Evolutionary conservation across 1,140 invertebrate species (phyloP).

Genomic region (Idris sp.): DNA sequence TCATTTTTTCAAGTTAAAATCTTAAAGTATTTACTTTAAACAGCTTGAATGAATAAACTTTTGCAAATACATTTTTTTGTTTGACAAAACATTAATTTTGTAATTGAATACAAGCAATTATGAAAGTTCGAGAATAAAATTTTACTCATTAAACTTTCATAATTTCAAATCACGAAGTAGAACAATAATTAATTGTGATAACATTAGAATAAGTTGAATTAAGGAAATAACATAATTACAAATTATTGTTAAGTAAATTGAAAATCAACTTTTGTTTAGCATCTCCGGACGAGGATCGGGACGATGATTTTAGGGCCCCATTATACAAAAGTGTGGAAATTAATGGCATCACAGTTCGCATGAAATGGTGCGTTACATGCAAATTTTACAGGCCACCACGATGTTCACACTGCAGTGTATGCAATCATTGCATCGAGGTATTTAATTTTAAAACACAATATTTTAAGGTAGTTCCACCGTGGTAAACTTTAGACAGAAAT

Average conservation of each 20-base stretch:
- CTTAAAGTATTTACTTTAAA: too few relatives aligned
- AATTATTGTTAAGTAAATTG: too few relatives aligned
- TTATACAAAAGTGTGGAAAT: slow-evolving; percentile 99
- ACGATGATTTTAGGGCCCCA: slow-evolving; percentile 98
- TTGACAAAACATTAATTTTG: too few relatives aligned
- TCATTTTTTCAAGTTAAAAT: too few relatives aligned
- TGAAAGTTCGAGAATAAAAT: too few relatives aligned
- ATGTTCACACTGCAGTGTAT: slow-evolving; percentile 99
- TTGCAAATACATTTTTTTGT: too few relatives aligned
- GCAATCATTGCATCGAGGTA: slow-evolving; percentile 99
- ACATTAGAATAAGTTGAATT: slow-evolving; percentile 8
- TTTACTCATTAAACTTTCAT: slow-evolving; percentile 43
- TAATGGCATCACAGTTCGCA: slow-evolving; percentile 97
- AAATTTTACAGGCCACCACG: slow-evolving; percentile 99
- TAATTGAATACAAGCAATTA: too few relatives aligned
- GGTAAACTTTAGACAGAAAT: too few relatives aligned
- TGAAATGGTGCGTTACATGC: slow-evolving; percentile 99
- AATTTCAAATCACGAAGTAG: slow-evolving; percentile 29
- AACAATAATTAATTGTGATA: slow-evolving; percentile 20
- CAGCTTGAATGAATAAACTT: too few relatives aligned
- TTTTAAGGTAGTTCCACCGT: too few relatives aligned
- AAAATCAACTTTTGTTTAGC: slow-evolving; percentile 82
- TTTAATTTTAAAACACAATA: too few relatives aligned
- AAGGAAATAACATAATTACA: too few relatives aligned
- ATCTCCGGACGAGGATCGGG: slow-evolving; percentile 95